These are phyloP conservation scores for Abscondita cerata DNA, from an alignment of 2,888 invertebrate species.

Conservation along the genomic window DNA sequence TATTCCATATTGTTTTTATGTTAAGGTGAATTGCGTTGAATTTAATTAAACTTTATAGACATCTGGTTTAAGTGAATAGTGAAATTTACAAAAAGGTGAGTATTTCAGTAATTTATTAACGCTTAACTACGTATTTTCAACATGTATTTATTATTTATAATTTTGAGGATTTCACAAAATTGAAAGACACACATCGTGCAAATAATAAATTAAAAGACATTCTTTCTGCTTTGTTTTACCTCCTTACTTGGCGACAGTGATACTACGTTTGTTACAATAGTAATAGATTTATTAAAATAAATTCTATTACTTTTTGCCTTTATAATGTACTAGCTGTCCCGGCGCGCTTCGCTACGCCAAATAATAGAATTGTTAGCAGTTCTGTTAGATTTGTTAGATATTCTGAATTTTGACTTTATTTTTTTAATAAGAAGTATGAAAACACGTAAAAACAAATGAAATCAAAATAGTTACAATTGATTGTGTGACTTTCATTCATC, in stretches of 20 bases:
- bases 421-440: too few relatives aligned
- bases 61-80: neutral
- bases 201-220: neutral
- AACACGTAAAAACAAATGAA: too few relatives aligned
- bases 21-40: too few relatives aligned
- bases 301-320: neutral
- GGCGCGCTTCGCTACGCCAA: too few relatives aligned
- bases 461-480: too few relatives aligned
- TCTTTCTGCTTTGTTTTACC: neutral
- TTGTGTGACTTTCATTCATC: too few relatives aligned
- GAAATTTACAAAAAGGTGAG: conserved; percentile 1
- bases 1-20: too few relatives aligned
- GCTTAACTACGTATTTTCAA: neutral
- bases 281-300: neutral
- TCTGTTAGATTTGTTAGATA: too few relatives aligned
- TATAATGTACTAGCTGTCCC: too few relatives aligned
- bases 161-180: neutral
- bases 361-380: too few relatives aligned
- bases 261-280: neutral
- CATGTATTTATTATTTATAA: neutral
- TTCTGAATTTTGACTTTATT: too few relatives aligned
- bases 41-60: too few relatives aligned
- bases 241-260: neutral
- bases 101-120: neutral
- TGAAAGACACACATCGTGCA: neutral